Evolutionary conservation across 1,140 invertebrate genomes (phyloP), one percentile per base, ranked within the genome.

Genomic region (Bombus ignitus): DNA sequence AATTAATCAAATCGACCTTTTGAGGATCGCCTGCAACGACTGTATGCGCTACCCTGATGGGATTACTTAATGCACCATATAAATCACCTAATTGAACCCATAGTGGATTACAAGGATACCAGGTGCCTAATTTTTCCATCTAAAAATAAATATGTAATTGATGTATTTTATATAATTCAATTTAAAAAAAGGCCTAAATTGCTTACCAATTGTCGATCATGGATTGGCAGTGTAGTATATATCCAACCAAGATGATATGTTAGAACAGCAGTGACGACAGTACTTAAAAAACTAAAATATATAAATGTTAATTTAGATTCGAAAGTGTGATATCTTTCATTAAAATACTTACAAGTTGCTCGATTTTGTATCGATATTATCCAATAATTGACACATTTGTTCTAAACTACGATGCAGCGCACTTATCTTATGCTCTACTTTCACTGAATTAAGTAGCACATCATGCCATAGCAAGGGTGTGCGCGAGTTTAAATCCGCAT

Each of bases 181-280:
- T 68, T 37, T 0, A 44, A 53, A 42, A 44, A 57, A 59, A 70
- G 6, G 15, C 6, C 6, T 12, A 57, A 32, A n/a, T 57, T 59
- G 9, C 28, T 83, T 93, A 95, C 94, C 92, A 92, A 82, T 85
- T 92, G 90, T 62, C 90, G 88, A 87, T 94, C 92, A 10, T 83
- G 87, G 39, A 92, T 80, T 44, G 95, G 93, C 78, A 94, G 86
- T 25, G 98, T 97, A 0, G 98, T 98, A 39, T 97, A 96, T 74
- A 98, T 98, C 98, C 98, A 99, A 4, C 98, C 98, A 35, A 98
- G 96, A 94, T 99, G 98, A 95, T 98, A 96, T 0, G 98, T 98
- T 71, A 99, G 94, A 42, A 99, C 97, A 81, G 98, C 98, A 10
- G 98, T 99, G 39, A 99, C 93, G 77, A 99, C 95, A 28, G 98